Evolutionary conservation across 2,797 vertebrate species (phyloP), one percentile per base, ranked within the genome.

Genomic region (Scolopax rusticola): DNA sequence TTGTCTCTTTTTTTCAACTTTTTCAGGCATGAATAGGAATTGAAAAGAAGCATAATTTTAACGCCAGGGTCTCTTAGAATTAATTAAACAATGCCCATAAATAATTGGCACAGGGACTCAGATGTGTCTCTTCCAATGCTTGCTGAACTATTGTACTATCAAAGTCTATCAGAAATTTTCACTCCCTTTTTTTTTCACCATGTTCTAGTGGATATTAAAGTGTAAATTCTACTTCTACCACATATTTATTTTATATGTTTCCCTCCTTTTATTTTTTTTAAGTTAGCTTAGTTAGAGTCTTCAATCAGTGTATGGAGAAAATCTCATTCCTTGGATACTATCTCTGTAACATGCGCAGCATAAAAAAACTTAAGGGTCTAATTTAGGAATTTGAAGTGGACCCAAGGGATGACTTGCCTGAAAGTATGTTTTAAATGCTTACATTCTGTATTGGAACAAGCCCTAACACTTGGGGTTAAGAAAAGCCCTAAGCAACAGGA

Each of bases 361-460:
- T 64, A 78, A 90, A 88, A 88, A 85, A 56, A 18, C 1, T 11
- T 71, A 75, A 91, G 56, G 73, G n/a, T 12, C 57, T 69, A 77
- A 43, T 81, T 81, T 88, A 77, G 12, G 23, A 18, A 15, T 59
- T 80, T 88, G 64, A 81, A 90, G 23, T 41, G 40, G 18, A 88
- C 57, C 32, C 41, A 43, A 36, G 20, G 23, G 61, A 86, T n/a
- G 18, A 45, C 17, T 93, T 88, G 73, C 77, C 48, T 53, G 48
- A 80, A 93, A 69, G 40, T 78, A 60, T 56, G 43, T 48, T 91
- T 90, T 86, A 91, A 95, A 68, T 57, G 57, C 41, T 65, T 91
- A 40, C 30, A 51, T 73, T 87, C 21, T 8, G 40, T 79, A 36
- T 40, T 69, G 91, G 51, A 90, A 57, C 19, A n/a, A 77, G 40